Conservation (phyloP, 2,888 invertebrate species). For the Brenthis ino region DNA sequence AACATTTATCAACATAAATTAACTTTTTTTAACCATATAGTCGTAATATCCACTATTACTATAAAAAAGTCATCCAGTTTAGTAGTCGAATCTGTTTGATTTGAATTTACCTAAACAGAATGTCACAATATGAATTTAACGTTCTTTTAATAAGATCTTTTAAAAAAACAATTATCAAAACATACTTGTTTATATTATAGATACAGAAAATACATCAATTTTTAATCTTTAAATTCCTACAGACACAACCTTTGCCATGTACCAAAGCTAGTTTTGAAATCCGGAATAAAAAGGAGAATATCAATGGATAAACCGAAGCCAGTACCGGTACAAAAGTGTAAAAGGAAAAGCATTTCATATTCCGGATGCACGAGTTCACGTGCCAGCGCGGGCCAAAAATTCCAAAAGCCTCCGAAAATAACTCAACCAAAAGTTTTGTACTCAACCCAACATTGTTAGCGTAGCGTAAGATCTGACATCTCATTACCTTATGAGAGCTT, state of each 20-base stretch:
- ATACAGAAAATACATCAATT: not conserved
- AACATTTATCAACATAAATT: too few species aligned
- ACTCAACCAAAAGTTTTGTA: slow-evolving; percentile 19
- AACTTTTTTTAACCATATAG: too few species aligned
- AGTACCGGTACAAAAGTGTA: slow-evolving; percentile 24
- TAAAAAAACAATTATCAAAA: not conserved
- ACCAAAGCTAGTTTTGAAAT: slow-evolving; percentile 14
- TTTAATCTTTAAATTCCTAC: not conserved
- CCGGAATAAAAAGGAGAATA: slow-evolving; percentile 14
- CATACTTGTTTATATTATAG: not conserved
- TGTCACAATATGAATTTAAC: too few species aligned
- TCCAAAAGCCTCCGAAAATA: slow-evolving; percentile 24
- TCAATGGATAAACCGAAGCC: slow-evolving; percentile 20
- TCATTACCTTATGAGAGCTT: slow-evolving; percentile 51
- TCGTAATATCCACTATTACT: too few species aligned
- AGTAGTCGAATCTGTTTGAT: too few species aligned
- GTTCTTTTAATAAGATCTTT: too few species aligned
- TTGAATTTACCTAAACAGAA: too few species aligned
- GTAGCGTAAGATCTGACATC: slow-evolving; percentile 46
- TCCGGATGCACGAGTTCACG: slow-evolving; percentile 25
- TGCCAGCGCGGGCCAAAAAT: slow-evolving; percentile 24
- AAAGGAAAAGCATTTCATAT: slow-evolving; percentile 27
- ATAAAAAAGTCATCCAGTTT: too few species aligned
- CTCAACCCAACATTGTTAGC: slow-evolving; percentile 33
- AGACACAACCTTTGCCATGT: slow-evolving; percentile 1